Evolutionary conservation across 2,797 vertebrate genomes (phyloP).

Genomic region (Salarias fasciatus): DNA sequence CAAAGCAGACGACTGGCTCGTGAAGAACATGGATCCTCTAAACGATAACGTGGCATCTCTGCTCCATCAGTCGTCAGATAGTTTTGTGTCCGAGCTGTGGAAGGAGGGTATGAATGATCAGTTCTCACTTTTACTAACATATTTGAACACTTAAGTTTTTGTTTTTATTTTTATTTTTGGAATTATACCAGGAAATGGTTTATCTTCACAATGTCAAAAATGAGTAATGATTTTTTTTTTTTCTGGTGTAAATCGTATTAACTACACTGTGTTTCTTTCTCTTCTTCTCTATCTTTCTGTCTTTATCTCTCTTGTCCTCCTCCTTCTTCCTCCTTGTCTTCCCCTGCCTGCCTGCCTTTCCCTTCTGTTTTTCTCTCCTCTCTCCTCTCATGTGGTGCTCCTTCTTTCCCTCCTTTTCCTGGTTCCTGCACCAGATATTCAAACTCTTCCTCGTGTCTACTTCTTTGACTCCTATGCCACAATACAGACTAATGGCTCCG

Average conservation of each 20-base stretch:
- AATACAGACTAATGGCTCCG: constrained; percentile 87
- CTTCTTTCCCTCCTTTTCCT: constrained; percentile 26
- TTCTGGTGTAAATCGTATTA: constrained; percentile 40
- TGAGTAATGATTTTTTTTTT: background rate
- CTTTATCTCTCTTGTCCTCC: constrained; percentile 25
- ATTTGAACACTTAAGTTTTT: background rate
- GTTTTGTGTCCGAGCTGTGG: constrained; percentile 92
- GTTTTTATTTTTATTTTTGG: background rate
- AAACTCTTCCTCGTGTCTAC: constrained; percentile 91
- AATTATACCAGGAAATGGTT: background rate
- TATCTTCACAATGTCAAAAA: background rate
- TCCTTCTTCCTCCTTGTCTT: constrained; percentile 43
- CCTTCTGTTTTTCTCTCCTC: constrained; percentile 25
- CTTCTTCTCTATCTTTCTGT: constrained; percentile 40
- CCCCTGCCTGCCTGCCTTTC: constrained; percentile 31
- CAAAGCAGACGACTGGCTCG: constrained; percentile 91
- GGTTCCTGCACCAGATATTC: constrained; percentile 83
- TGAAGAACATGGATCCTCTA: constrained; percentile 95
- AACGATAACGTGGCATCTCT: constrained; percentile 92
- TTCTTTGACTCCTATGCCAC: constrained; percentile 91
- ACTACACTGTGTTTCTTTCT: constrained; percentile 20
- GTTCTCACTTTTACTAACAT: background rate
- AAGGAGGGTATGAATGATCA: constrained; percentile 87
- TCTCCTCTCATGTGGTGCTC: constrained; percentile 28
- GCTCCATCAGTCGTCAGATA: constrained; percentile 91